Evolutionary conservation across 2,888 invertebrate species (phyloP), one percentile per base, ranked within the genome.

Genomic region (Drosophila kanekoi): DNA sequence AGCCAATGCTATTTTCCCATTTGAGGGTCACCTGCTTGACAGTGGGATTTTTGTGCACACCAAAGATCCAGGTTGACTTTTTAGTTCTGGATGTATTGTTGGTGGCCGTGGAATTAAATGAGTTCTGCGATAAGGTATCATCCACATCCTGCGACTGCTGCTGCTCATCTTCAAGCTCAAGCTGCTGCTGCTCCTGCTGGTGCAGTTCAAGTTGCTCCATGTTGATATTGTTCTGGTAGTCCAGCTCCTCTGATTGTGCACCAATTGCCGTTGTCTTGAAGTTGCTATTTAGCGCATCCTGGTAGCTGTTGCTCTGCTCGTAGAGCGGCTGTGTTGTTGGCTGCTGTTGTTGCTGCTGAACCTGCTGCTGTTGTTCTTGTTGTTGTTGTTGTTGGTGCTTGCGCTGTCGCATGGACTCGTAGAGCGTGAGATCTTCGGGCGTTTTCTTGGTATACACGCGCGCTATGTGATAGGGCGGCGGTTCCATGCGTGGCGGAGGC

Each of bases 381-480:
- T 77, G 71, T 37, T 80, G 68, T 5, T 77, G 72, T 4, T 81
- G 81, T 18, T 79, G 79, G 11, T 81, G 72, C 40, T 86, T 90
- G 35, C 91, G 89, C 76, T 88, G 90, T 3, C 91, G 82, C 74
- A 91, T 77, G 5, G 90, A 89, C 69, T 92, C 92, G 63, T 91
- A 92, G 8, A 89, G 89, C 1, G 91, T 84, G 23, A 92, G 81
- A 79, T 92, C 92, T 56, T 92, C 90, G 0, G 86, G 83, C 6
- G 91, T 91, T 62, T 96, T 96, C 93, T 96, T 96, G 13, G 97
- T 96, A 89, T 95, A 96, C 3, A 95, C 95, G 23, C 96, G 96
- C 32, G 96, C 97, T 87, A 97, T 96, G 87, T 97, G 96, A 92
- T 97, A 97, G 1, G 97, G 97, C 1, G 97, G 97, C 14, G 97